Evolutionary conservation across 1,140 invertebrate species (phyloP), one percentile per base, ranked within the genome.

Genomic region (Campoletis sonorensis): DNA sequence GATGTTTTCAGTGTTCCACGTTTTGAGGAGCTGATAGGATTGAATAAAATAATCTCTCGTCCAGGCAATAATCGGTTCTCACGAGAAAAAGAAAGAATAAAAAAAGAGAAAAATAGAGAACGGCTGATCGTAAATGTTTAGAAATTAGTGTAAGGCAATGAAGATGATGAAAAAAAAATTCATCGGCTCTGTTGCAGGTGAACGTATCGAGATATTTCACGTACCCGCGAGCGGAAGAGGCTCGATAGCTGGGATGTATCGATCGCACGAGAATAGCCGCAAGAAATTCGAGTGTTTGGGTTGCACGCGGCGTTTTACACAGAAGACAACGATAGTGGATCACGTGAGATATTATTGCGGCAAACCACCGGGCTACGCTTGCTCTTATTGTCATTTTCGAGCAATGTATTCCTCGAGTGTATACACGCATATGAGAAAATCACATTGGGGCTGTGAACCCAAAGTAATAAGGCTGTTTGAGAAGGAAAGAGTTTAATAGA

Each of bases 241-340:
- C 89, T 81, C 84, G 86, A 67, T 64, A 15, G 76, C 61, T n/a
- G 76, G 76, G 23, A 67, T 21, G 26, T 78, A 78, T 49, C 30
- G 54, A 10, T 21, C 16, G 18, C 58, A 78, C 21, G 16, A 45
- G 0, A 67, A 26, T 13, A 49, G 54, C 13, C 30, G 27, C 30
- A 72, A 81, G 26, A 75, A 49, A 21, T 75, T 45, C 70, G 72
- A 90, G 70, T 93, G 93, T 79, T 79, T 90, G 7, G 89, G 86
- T 18, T 94, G 93, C 75, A 88, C 88, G 10, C 89, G 92, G 40
- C 85, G 88, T 51, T 91, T 89, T 77, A 87, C 88, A 18, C 89
- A 89, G 76, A 90, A 88, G 83, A 89, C 88, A 0, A 90, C 89
- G 0, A 85, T 90, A 10, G 86, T 79, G 21, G 76, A 79, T 61